Base-by-base conservation (phyloP, 2,113 vertebrate genomes). In the Electrona antarctica region DNA sequence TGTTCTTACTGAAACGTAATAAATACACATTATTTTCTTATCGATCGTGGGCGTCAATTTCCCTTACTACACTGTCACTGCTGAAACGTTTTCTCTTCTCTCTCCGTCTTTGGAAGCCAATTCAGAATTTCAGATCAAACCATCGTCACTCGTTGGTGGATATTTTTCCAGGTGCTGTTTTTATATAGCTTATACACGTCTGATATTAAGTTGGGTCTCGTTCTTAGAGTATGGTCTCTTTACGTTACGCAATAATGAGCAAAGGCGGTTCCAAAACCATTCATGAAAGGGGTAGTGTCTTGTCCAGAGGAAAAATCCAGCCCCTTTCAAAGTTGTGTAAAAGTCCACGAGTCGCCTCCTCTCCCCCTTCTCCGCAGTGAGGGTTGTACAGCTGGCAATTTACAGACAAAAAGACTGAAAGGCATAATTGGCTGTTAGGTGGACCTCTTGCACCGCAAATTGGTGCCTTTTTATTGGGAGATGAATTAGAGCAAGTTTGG, bases 231-330 rank as follows among this genome's bases (percentile, higher is more conserved):
- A 21, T 58, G 56, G 56, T 21, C n/a, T 8, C 81, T 69, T 8
- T 56, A 10, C 29, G 10, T 77, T 85, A 80, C 60, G 65, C 79
- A 67, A 64, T 10, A 67, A 64, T 10, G 64, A 29, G 68, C 63
- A 71, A 64, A 58, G 72, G 8, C 74, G 70, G 77, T 75, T 80
- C 75, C 77, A 41, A 66, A 76, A 80, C 73, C 82, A 79, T 85
- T 33, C 83, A 85, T 92, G 89, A 93, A 94, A 90, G 90, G 79
- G 80, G 78, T 58, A 76, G 90, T 93, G 92, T 93, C 77, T 85
- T 81, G 1, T 80, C 65, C 82, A 75, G 56, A 41, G 78, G 80
- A 81, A 57, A 87, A 74, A 89, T 81, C 90, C 88, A 82, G 79
- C 92, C 90, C 86, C 78, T 68, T 85, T 60, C 66, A 28, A 68